These are phyloP conservation scores for Lycopodina hypogea DNA, from an alignment of 37 sponge, comb jelly and placozoan genomes.

Conservation along the genomic window DNA sequence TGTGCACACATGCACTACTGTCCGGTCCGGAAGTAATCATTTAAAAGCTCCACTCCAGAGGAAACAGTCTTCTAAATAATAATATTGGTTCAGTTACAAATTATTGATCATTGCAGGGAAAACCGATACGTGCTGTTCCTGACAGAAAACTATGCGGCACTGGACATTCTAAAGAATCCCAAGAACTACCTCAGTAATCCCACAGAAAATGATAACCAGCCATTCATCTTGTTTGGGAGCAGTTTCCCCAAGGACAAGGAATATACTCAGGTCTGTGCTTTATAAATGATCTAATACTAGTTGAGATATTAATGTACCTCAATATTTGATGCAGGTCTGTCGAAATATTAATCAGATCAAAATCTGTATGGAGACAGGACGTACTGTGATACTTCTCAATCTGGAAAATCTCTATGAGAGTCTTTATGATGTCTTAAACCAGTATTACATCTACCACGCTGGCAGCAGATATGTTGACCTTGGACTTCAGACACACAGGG, in stretches of 20 bases:
- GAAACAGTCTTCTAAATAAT: too few relatives aligned
- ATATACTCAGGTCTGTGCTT: constrained; percentile 76
- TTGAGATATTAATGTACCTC: too few relatives aligned
- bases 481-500: constrained; percentile 83
- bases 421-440: constrained; percentile 94
- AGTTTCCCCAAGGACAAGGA: constrained; percentile 92
- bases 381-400: constrained; percentile 87
- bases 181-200: constrained; percentile 21
- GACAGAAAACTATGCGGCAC: constrained; percentile 90
- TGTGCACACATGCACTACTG: too few relatives aligned
- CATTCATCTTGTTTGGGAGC: constrained; percentile 87
- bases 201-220: constrained; percentile 7
- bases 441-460: constrained; percentile 73
- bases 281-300: background rate
- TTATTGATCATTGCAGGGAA: constrained; percentile 47
- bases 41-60: too few relatives aligned
- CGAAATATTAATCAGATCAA: constrained; percentile 92
- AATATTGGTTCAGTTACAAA: too few relatives aligned
- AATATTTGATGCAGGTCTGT: constrained; percentile 56
- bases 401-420: constrained; percentile 95
- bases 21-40: too few relatives aligned
- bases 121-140: constrained; percentile 89
- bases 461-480: constrained; percentile 85
- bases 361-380: constrained; percentile 93
- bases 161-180: constrained; percentile 72